phyloP scores from a whole-genome alignment of 2,113 vertebrate species.

The Pachycephala philippinensis region DNA sequence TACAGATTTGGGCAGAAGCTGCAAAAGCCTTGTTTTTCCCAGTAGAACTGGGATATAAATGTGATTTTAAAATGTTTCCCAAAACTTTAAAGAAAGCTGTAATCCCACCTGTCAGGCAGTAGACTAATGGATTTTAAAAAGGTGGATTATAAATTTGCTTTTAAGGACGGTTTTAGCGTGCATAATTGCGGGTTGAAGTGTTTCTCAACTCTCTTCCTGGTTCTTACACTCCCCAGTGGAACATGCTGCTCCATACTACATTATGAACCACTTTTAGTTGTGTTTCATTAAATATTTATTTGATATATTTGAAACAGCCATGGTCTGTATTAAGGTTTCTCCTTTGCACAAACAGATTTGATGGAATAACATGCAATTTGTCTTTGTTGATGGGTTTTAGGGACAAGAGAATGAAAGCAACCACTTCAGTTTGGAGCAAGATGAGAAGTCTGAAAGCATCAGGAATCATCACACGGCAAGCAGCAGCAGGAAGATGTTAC shows the following conservation, averaged over 20 bases:
- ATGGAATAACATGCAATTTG: not conserved
- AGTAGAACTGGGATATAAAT: conserved; percentile 45
- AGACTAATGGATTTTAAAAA: conserved; percentile 45
- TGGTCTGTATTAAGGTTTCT: not conserved
- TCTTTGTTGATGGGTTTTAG: not conserved
- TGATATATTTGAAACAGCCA: conserved; percentile 15
- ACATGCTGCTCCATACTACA: not conserved
- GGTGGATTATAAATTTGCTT: conserved; percentile 50
- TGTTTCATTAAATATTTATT: conserved; percentile 66
- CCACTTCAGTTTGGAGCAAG: not conserved
- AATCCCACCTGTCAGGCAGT: conserved; percentile 44
- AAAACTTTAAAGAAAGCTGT: conserved; percentile 47
- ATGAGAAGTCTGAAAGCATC: not conserved
- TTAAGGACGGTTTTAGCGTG: conserved; percentile 41
- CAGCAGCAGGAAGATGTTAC: not conserved
- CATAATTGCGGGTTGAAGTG: conserved; percentile 6
- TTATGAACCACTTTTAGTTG: conserved; percentile 34
- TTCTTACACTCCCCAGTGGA: conserved; percentile 10
- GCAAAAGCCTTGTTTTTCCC: conserved; percentile 59
- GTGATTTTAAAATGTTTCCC: conserved; percentile 34
- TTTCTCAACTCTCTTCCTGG: not conserved
- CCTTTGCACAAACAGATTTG: not conserved
- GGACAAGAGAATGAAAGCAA: not conserved
- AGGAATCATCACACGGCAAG: not conserved
- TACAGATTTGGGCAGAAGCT: not conserved